These are phyloP conservation scores for Hephaestus fuliginosus DNA, from an alignment of 2,797 vertebrate genomes.

Conservation along the genomic window DNA sequence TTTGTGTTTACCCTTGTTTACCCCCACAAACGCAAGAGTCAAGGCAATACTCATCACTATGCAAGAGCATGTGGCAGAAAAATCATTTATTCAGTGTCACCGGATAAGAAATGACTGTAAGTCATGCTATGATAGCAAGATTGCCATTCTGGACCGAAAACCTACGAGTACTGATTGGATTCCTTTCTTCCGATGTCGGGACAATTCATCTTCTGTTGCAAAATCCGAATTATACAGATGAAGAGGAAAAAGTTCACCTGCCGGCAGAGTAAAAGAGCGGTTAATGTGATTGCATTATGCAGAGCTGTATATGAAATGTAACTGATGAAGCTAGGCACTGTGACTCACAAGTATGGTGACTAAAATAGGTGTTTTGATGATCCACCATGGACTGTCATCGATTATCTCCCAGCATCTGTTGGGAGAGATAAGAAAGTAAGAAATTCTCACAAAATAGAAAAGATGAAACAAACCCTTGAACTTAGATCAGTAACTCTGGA, in stretches of 20 bases:
- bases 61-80: slow-evolving; percentile 1
- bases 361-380: slow-evolving; percentile 85
- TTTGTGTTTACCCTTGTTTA: not conserved
- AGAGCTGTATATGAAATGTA: not conserved
- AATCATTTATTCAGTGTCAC: not conserved
- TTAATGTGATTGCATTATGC: slow-evolving; percentile 20
- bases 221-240: slow-evolving; percentile 95
- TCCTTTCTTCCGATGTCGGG: slow-evolving; percentile 93
- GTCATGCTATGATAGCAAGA: not conserved
- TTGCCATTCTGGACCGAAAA: slow-evolving; percentile 41
- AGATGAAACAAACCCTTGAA: not conserved
- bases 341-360: slow-evolving; percentile 83
- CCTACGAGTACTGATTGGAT: slow-evolving; percentile 95
- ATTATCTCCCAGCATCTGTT: slow-evolving; percentile 87
- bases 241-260: slow-evolving; percentile 96
- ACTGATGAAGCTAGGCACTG: rapidly evolving
- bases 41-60: not conserved
- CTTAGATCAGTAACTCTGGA: not conserved
- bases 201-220: slow-evolving; percentile 95
- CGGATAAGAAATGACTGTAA: slow-evolving; percentile 24
- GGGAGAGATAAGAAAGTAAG: not conserved
- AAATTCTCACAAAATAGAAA: not conserved
- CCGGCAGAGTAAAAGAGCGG: slow-evolving; percentile 9
- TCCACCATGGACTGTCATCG: slow-evolving; percentile 84
- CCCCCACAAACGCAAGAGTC: not conserved